Evolutionary conservation across 2,888 invertebrate genomes (phyloP), one percentile per base, ranked within the genome.

Genomic region (Sarcophaga rosellei): DNA sequence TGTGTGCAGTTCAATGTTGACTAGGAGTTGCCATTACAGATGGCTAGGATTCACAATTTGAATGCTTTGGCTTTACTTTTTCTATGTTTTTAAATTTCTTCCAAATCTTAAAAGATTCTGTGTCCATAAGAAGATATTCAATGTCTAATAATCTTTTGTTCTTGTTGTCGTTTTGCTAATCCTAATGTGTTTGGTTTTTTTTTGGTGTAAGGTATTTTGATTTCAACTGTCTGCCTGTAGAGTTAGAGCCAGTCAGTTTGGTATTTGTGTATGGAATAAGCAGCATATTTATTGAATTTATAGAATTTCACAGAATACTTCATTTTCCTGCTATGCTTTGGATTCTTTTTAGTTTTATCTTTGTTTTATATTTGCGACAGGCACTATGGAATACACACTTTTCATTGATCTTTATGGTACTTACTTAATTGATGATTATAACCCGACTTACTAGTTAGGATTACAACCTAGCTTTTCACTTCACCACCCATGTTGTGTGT

Each of bases 221-320:
- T 69, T 79, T 79, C 8, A 77, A 79, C 69, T 69, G 62, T 78
- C 63, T 68, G 73, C 20, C 15, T 17, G 15, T 57, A 4, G 57
- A 69, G 68, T 74, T 73, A 65, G 47, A 44, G 57, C 66, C n/a
- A n/a, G 44, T 25, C 63, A 65, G 10, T 10, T 59, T 79, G 47
- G 44, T 21, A 15, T 73, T 76, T 61, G 70, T 76, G 59, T n/a
- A 72, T 53, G 15, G 1, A 53, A 53, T 53, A 53, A 15, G 12
- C 47, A 63, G 72, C 21, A 85, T 73, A 69, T 81, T 73, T 35
- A 10, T 17, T 4, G 5, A 15, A 53, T 53, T 53, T 85, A 59
- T 61, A 63, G 57, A 68, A 77, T 70, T 85, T 81, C 57, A 53
- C 72, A 59, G n/a, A 5, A 61, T 65, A 35, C 35, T 76, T 70